Conservation (phyloP, 2,888 invertebrate species). For the Cordylochernes scorpioides region DNA sequence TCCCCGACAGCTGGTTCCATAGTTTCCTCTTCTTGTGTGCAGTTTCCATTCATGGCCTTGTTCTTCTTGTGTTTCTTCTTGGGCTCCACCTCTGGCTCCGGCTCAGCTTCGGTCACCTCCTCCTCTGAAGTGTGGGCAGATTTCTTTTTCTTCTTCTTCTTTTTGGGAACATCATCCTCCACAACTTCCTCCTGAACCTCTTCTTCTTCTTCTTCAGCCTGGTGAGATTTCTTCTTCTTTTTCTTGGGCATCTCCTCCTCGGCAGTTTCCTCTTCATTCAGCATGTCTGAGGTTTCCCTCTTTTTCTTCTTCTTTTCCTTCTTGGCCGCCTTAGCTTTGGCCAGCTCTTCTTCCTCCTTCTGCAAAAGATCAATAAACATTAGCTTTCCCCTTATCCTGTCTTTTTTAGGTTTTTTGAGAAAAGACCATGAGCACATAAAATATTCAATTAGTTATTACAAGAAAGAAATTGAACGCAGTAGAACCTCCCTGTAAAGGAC, state of each 20-base stretch:
- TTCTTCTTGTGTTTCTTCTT: too few species aligned
- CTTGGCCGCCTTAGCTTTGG: background rate
- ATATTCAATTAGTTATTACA: background rate
- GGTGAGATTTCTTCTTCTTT: background rate
- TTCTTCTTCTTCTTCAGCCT: slow-evolving; percentile 4
- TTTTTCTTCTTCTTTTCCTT: slow-evolving; percentile 5
- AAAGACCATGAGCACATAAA: background rate
- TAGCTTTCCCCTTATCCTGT: background rate
- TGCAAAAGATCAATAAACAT: background rate
- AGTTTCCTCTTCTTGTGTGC: too few species aligned
- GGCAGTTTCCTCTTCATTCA: background rate
- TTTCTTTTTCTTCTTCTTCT: slow-evolving; percentile 4
- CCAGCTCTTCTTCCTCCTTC: background rate
- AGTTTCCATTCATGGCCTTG: too few species aligned
- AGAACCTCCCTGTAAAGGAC: slow-evolving; percentile 1
- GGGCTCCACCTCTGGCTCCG: background rate
- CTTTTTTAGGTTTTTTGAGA: background rate
- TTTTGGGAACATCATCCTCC: slow-evolving; percentile 3
- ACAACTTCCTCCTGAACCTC: background rate
- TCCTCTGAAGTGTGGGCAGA: slow-evolving; percentile 1
- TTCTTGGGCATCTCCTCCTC: background rate
- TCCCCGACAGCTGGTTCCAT: background rate
- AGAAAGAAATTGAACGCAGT: background rate
- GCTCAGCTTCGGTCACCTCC: background rate
- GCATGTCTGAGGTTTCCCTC: background rate